Evolutionary conservation across 2,113 vertebrate genomes (phyloP).

Genomic region (Spizaetus ornatus): DNA sequence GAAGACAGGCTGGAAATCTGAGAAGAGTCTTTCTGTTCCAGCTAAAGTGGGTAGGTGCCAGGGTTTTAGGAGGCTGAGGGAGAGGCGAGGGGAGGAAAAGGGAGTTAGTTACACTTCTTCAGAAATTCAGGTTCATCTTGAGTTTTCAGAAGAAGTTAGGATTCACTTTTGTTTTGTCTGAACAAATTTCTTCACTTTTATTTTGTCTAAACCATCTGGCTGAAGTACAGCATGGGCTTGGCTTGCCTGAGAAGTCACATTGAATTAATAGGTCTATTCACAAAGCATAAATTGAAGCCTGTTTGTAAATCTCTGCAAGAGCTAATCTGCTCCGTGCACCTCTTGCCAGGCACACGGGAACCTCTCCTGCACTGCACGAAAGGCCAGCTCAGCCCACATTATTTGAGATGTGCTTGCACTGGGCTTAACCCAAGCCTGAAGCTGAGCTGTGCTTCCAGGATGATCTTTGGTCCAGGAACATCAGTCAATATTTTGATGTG

Average conservation of each 20-base stretch:
- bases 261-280: background rate
- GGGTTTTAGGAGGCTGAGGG: background rate
- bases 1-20: conserved; percentile 46
- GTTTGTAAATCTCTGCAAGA: background rate
- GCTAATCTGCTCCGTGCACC: background rate
- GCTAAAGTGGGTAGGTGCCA: conserved; percentile 15
- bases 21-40: conserved; percentile 42
- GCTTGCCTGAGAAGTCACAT: background rate
- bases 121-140: background rate
- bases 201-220: conserved; percentile 32
- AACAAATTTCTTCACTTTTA: background rate
- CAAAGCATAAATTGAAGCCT: background rate
- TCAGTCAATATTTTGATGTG: background rate
- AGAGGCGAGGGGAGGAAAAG: background rate
- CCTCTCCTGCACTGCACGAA: background rate
- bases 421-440: background rate
- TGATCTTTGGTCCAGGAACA: background rate
- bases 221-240: background rate
- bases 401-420: background rate
- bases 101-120: background rate
- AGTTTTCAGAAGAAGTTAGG: background rate
- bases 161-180: conserved; percentile 24
- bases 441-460: background rate
- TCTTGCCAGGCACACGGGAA: background rate
- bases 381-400: background rate